phyloP scores from a whole-genome alignment of 92 coral and sea anemone genomes.

The Meandrina meandrites region DNA sequence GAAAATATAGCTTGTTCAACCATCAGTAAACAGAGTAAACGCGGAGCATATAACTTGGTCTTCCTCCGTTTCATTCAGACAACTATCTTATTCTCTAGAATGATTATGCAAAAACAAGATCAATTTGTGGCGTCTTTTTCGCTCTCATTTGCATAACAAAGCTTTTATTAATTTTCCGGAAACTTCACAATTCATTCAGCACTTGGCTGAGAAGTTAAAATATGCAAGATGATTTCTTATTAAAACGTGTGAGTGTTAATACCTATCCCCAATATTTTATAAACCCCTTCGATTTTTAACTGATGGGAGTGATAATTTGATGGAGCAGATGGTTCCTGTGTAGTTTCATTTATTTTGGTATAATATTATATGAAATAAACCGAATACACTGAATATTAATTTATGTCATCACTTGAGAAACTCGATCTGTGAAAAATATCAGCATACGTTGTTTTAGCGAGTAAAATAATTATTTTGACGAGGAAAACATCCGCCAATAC shows the following conservation, averaged over 20 bases:
- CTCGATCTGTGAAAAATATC: neutral
- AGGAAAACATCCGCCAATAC: neutral
- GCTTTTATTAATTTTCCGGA: neutral
- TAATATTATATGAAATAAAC: neutral
- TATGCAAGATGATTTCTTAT: neutral
- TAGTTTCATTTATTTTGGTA: neutral
- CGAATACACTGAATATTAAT: neutral
- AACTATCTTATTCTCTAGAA: neutral
- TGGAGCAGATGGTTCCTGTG: neutral
- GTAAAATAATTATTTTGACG: neutral
- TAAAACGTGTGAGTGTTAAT: neutral
- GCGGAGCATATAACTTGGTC: neutral
- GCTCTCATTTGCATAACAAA: conserved; percentile 24
- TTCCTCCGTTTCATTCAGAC: neutral
- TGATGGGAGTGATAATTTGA: neutral
- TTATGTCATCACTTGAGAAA: neutral
- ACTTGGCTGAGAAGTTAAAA: neutral
- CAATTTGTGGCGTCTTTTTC: neutral
- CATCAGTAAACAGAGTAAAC: neutral
- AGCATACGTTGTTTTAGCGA: neutral
- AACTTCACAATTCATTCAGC: neutral
- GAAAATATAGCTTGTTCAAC: neutral
- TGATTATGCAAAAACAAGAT: neutral
- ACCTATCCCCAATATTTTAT: neutral
- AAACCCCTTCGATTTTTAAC: neutral